Evolutionary conservation across 2,797 vertebrate genomes (phyloP), one percentile per base, ranked within the genome.

Genomic region (Sebastes aleutianus): DNA sequence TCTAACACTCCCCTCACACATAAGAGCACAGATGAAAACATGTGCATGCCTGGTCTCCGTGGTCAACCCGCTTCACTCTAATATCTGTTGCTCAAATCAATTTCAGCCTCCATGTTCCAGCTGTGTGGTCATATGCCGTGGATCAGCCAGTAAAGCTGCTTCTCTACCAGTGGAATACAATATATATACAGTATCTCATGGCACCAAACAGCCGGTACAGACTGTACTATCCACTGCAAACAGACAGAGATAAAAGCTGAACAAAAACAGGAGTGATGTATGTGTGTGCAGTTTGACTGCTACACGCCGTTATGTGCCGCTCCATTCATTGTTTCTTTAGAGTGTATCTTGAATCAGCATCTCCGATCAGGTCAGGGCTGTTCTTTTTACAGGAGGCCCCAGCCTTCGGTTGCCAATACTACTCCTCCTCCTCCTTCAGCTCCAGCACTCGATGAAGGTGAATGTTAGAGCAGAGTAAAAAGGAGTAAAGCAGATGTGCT

Each of bases 41-140:
- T 74, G 70, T 78, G 76, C 54, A 85, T 26, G 0, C 20, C 20
- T 7, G 74, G 65, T 82, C 82, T 79, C 77, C 62, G 61, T 26
- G 57, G 83, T 87, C 79, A 73, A 39, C 20, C 76, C 54, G 22
- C 76, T 79, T 71, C 24, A 4, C 68, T 81, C 79, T 50, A 32
- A 80, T 78, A 85, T 90, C 79, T 76, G 76, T 74, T 68, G 56
- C 69, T 79, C 50, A 20, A 85, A 92, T 90, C 82, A 86, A 69
- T 90, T 78, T 82, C 12, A 75, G 64, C 56, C 16, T 65, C 75
- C 31, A 20, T 79, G 76, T 66, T 85, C 74, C 61, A 76, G 75
- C 75, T 88, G 80, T 79, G 75, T 77, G 80, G 71, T 82, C 78
- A 80, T 27, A 47, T 29, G 57, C 29, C 53, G n/a, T 8, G 39